These are phyloP conservation scores for Indicator maculatus DNA, from an alignment of 2,113 vertebrate species.

Conservation along the genomic window DNA sequence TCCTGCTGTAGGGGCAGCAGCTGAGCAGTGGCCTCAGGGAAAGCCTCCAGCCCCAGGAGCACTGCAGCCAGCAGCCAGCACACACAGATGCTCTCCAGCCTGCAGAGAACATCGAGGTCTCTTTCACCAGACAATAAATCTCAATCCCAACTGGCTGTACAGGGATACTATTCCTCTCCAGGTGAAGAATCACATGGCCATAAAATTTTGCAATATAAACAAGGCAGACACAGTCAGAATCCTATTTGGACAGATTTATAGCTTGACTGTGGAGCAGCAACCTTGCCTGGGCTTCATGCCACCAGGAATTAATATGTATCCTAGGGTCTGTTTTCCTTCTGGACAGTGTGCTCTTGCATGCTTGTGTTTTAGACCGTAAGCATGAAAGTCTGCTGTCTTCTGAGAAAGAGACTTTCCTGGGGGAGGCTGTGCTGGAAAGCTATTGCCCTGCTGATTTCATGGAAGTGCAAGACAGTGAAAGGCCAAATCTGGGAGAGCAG, in stretches of 20 bases:
- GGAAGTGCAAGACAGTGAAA: background rate
- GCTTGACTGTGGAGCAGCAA: slow-evolving; percentile 42
- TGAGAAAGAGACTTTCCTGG: background rate
- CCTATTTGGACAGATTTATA: slow-evolving; percentile 69
- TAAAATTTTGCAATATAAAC: slow-evolving; percentile 62
- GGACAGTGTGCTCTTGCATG: slow-evolving; percentile 34
- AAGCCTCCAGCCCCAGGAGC: accelerated
- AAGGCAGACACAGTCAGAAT: slow-evolving; percentile 37
- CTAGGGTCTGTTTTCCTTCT: slow-evolving; percentile 60
- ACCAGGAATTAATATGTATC: slow-evolving; percentile 52
- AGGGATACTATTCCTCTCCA: slow-evolving; percentile 26
- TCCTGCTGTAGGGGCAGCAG: background rate
- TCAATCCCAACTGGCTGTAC: background rate
- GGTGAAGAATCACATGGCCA: slow-evolving; percentile 66
- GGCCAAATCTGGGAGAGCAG: background rate
- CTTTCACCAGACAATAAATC: background rate
- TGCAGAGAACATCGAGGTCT: background rate
- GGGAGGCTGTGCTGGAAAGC: background rate
- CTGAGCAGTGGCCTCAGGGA: background rate
- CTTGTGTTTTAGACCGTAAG: background rate
- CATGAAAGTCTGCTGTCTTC: background rate
- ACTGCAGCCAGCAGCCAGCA: background rate
- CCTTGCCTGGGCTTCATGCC: slow-evolving; percentile 63
- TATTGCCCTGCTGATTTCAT: background rate
- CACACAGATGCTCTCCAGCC: background rate